A percentile compares a stretch with the other conserved stretches of the same genome.
These are phyloP conservation scores for Saccostrea glomerata DNA, from an alignment of 1,140 invertebrate species.

Conservation along the genomic window DNA sequence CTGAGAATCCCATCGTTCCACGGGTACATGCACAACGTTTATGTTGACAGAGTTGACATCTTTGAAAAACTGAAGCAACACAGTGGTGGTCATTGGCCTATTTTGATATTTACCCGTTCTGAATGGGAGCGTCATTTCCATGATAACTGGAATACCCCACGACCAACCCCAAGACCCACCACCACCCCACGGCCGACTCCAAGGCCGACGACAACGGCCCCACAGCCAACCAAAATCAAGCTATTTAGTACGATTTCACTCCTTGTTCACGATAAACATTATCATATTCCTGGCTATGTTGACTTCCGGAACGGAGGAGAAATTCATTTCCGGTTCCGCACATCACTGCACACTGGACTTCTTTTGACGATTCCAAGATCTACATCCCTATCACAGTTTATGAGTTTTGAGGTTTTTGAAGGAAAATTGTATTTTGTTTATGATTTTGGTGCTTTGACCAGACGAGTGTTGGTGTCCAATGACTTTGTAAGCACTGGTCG, in stretches of 20 bases:
- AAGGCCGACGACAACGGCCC: background rate
- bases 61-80: slow-evolving; percentile 56
- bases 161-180: slow-evolving; percentile 24
- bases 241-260: slow-evolving; percentile 48
- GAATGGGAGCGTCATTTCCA: background rate
- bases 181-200: slow-evolving; percentile 54
- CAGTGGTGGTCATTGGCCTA: slow-evolving; percentile 10
- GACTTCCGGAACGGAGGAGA: slow-evolving; percentile 46
- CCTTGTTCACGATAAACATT: background rate
- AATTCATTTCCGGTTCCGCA: slow-evolving; percentile 50
- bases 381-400: slow-evolving; percentile 28
- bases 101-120: slow-evolving; percentile 29
- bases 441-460: slow-evolving; percentile 63
- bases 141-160: background rate
- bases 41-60: slow-evolving; percentile 64
- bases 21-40: slow-evolving; percentile 72
- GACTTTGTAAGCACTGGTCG: slow-evolving; percentile 63
- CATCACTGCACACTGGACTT: slow-evolving; percentile 43
- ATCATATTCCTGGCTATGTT: slow-evolving; percentile 45
- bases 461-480: slow-evolving; percentile 57
- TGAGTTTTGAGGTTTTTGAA: slow-evolving; percentile 68
- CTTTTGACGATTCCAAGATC: slow-evolving; percentile 35
- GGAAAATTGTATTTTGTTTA: slow-evolving; percentile 71
- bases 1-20: slow-evolving; percentile 57
- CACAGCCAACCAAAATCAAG: slow-evolving; percentile 30